Percentiles rank a stretch among this genome's conserved stretches.
Evolutionary conservation across 2,888 invertebrate genomes (phyloP).

Genomic region (Pachymerium ferrugineum): DNA sequence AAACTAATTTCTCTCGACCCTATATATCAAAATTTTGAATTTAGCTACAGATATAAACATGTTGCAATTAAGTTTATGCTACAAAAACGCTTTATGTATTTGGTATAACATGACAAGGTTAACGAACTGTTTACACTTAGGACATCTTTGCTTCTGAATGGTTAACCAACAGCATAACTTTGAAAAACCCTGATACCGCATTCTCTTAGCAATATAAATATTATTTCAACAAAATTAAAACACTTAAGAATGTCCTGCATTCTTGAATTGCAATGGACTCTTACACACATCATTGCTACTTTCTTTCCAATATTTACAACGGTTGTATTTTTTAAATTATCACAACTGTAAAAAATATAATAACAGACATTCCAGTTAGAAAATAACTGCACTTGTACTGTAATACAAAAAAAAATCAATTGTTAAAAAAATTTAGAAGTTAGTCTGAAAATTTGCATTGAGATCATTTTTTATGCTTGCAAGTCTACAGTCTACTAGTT

Average conservation of each 20-base stretch:
- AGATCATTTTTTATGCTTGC: slow-evolving; percentile 24
- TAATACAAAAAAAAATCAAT: too few relatives aligned
- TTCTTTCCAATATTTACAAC: slow-evolving; percentile 25
- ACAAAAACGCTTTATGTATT: neutral
- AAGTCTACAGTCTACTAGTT: neutral
- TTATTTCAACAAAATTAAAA: too few relatives aligned
- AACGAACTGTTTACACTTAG: neutral
- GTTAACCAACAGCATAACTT: neutral
- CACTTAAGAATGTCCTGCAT: slow-evolving; percentile 23
- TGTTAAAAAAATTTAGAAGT: too few relatives aligned
- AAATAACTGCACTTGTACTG: neutral
- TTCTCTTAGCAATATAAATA: too few relatives aligned
- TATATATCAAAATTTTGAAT: too few relatives aligned
- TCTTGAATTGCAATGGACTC: slow-evolving; percentile 2
- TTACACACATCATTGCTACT: too few relatives aligned
- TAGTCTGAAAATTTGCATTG: slow-evolving; percentile 12
- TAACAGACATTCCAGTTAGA: too few relatives aligned
- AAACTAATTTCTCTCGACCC: too few relatives aligned
- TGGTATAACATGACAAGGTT: neutral
- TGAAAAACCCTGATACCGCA: neutral
- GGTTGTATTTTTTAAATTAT: neutral
- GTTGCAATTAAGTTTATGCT: neutral
- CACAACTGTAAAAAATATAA: slow-evolving; percentile 6
- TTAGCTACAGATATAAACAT: too few relatives aligned
- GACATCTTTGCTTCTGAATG: neutral